Evolutionary conservation across 2,797 vertebrate species (phyloP), one percentile per base, ranked within the genome.

Genomic region (Cossypha dichroa): DNA sequence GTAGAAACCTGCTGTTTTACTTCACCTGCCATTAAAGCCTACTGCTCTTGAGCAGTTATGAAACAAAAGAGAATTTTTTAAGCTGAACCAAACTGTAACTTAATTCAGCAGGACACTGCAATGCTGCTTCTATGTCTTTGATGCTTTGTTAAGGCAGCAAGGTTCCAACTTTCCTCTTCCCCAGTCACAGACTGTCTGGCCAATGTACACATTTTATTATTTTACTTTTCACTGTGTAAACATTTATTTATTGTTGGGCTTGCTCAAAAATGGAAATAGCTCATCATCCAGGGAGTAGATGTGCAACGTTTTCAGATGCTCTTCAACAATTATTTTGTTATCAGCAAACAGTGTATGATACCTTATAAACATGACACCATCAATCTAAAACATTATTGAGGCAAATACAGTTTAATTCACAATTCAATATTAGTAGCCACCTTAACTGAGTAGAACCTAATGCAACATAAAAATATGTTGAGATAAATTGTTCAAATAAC

Each of bases 1-100:
- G 38, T 51, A 89, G 89, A 48, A 80, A 82, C 75, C 81, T 82
- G 84, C 86, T 93, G 94, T 15, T 97, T 94, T 85, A 54, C 49
- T 85, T 92, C 56, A 77, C 59, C 29, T 78, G 56, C 81, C 45
- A 64, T 45, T 91, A 45, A 72, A 64, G 41, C 69, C 56, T 60
- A 51, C 34, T 56, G 62, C 31, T 85, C 69, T 73, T 22, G 40
- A 90, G 68, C 63, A 62, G 46, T 40, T 80, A 79, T 51, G 70
- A 85, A 93, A 83, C 13, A 58, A 56, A 83, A 72, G 29, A 76
- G 55, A 83, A 76, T 80, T 90, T 91, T 59, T 74, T 33, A 87
- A 89, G 70, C 9, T 3, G 49, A 80, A 82, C 45, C 49, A 54
- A 92, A 77, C 38, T 21, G 23, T 45, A 89, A 49, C n/a, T 69